Base-by-base conservation (phyloP, 30 jellyfish, hydroid and myxozoan genomes). In the Cassiopea andromeda region DNA sequence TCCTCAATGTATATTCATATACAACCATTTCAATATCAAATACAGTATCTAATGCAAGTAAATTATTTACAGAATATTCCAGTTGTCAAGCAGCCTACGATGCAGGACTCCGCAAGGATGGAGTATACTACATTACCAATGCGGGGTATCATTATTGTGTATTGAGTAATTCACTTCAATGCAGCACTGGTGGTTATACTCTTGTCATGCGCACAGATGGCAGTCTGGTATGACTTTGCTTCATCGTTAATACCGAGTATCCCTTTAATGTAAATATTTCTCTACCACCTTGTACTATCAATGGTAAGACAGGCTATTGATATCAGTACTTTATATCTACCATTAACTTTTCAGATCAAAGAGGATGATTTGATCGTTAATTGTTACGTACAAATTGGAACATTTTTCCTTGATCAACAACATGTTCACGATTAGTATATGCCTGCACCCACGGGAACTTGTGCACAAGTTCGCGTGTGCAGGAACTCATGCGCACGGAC, bases 121-220 rank as follows among this genome's bases (percentile, higher is more conserved):
- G 89, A 8, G 68, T 80, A 45, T 58, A 58, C 43, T 44, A 0
- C 1, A 15, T 80, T n/a, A 58, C 80, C 14, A 60, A 80, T 19
- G 71, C 71, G 12, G 89, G 89, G 5, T 64, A 80, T 67, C 89
- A 80, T 48, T 80, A 80, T 44, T 80, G 89, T 46, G 89, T 68
- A 0, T 15, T 80, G n/a, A 80, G 79, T 67, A 27, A 80, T 15
- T 12, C 79, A 8, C 14, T 64, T 2, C 78, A 54, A 10, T 80
- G 89, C 64, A 79, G 9, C 9, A 19, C 15, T 6, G 89, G 89
- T 17, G 89, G 89, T 43, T 80, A 77, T 44, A 77, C 86, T 48
- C 86, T 77, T 54, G 86, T 61, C 1, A 48, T 77, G 86, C 86
- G 86, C 50, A 46, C 77, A 2, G 77, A 80, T 44, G 89, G 89